phyloP scores from a whole-genome alignment of 2,113 vertebrate genomes.

The Suricata suricatta region DNA sequence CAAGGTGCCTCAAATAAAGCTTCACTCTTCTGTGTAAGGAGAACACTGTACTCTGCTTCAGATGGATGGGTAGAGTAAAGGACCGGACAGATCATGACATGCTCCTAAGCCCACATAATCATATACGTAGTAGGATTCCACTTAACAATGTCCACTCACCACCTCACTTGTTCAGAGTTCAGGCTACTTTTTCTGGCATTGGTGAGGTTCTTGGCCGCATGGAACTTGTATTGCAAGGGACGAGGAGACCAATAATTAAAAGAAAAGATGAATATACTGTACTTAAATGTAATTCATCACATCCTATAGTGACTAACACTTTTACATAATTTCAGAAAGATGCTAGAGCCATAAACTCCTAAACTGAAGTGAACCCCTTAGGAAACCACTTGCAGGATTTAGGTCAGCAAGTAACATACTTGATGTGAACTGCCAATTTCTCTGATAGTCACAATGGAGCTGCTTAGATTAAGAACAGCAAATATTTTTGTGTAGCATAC shows the following conservation, averaged over 20 bases:
- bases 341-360: not conserved
- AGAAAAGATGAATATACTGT: not conserved
- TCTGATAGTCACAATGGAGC: not conserved
- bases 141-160: not conserved
- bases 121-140: not conserved
- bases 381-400: not conserved
- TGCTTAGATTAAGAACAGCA: not conserved
- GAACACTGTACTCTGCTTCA: not conserved
- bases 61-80: not conserved
- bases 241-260: not conserved
- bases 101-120: not conserved
- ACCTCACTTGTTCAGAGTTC: too few relatives aligned
- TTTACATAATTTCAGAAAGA: not conserved
- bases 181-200: not conserved
- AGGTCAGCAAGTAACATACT: not conserved
- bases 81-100: not conserved
- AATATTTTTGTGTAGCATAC: not conserved
- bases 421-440: not conserved
- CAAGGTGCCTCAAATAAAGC: not conserved
- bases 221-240: not conserved
- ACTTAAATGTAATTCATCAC: conserved; percentile 19
- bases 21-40: not conserved
- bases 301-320: not conserved
- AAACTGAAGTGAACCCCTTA: not conserved
- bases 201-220: not conserved